Percentiles rank a stretch among this genome's conserved stretches.
Conservation (phyloP, 2,113 vertebrate species). For the Amphiprion percula region DNA sequence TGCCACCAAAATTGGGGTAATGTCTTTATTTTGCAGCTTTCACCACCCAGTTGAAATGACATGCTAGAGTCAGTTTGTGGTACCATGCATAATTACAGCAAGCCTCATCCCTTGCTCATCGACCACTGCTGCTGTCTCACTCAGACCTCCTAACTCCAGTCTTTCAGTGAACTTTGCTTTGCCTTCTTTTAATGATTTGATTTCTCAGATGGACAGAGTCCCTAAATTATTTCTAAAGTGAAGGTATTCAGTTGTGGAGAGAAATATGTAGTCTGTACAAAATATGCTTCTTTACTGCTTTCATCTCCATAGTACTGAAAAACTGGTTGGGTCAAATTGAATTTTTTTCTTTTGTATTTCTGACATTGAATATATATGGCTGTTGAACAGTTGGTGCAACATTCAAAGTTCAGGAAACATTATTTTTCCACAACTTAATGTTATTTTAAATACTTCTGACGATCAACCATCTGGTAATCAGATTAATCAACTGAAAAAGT, state of each 20-base stretch:
- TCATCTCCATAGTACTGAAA: neutral
- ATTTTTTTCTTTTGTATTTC: neutral
- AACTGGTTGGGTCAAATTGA: neutral
- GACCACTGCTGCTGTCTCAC: constrained; percentile 31
- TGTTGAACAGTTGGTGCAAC: neutral
- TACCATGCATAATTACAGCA: constrained; percentile 66
- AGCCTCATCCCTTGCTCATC: constrained; percentile 64
- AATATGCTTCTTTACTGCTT: neutral
- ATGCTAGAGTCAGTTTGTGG: constrained; percentile 66
- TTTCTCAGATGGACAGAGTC: neutral
- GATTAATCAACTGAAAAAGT: no score
- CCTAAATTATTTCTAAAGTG: neutral
- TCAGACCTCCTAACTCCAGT: constrained; percentile 20
- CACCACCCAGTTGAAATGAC: constrained; percentile 76
- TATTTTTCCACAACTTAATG: no score
- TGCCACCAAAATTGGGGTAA: constrained; percentile 47
- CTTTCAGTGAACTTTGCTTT: neutral
- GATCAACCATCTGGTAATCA: no score
- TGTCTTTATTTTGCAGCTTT: constrained; percentile 71
- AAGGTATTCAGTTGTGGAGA: neutral
- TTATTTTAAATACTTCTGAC: no score
- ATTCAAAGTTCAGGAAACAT: neutral
- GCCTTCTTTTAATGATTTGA: neutral
- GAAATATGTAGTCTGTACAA: neutral
- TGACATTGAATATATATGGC: neutral